Conservation (phyloP, 1,140 invertebrate species). For the Hermetia illucens region DNA sequence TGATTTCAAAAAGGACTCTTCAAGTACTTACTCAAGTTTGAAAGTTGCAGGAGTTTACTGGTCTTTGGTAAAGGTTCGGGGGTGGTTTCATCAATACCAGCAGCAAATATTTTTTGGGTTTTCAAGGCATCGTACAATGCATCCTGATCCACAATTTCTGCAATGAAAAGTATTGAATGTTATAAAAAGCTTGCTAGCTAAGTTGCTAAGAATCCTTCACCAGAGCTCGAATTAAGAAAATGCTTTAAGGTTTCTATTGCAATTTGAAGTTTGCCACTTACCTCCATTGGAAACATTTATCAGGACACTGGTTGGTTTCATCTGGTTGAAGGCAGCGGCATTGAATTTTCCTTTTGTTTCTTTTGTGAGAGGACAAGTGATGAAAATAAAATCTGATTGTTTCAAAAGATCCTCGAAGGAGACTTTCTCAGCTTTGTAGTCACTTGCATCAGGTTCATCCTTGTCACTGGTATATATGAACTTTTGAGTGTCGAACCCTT, state of each 20-base stretch:
- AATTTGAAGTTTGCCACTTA: conserved; percentile 12
- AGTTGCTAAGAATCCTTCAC: no score
- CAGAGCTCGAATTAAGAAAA: no score
- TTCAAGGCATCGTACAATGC: conserved; percentile 59
- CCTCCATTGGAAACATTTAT: conserved; percentile 68
- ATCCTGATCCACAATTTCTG: conserved; percentile 56
- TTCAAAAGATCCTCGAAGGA: conserved; percentile 50
- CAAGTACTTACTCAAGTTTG: conserved; percentile 66
- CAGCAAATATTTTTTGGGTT: conserved; percentile 57
- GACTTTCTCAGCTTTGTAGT: conserved; percentile 47
- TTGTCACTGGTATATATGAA: conserved; percentile 56
- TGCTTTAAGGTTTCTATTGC: not conserved
- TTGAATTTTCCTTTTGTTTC: conserved; percentile 63
- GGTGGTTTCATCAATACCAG: conserved; percentile 78
- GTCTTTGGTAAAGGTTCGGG: conserved; percentile 74
- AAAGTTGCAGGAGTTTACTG: conserved; percentile 57
- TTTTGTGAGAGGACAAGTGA: conserved; percentile 49
- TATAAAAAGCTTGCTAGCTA: no score
- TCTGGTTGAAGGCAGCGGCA: conserved; percentile 49
- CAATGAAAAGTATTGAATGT: no score
- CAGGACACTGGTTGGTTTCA: conserved; percentile 66
- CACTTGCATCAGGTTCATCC: conserved; percentile 44
- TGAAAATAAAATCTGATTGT: conserved; percentile 63
- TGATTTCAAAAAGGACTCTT: no score
- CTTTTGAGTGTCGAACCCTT: conserved; percentile 48